Percentiles rank a stretch among this genome's conserved stretches.
phyloP scores from a whole-genome alignment of 2,113 vertebrate species.

The Chlorodrepanis virens region DNA sequence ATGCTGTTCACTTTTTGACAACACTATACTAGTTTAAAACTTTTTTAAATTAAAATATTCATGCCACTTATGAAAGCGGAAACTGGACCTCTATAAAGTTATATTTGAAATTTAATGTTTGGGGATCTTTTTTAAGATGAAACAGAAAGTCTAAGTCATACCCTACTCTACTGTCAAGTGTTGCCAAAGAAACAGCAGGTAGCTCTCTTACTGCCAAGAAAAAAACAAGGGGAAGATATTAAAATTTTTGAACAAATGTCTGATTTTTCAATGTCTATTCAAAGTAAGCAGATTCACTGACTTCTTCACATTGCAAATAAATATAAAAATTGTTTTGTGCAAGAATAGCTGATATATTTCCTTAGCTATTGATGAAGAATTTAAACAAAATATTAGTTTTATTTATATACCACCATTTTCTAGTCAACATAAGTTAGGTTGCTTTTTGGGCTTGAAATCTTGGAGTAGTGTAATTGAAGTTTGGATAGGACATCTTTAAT shows the following conservation, averaged over 20 bases:
- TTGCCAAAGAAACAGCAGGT: background rate
- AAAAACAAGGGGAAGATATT: background rate
- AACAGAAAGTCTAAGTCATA: background rate
- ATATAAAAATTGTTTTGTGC: background rate
- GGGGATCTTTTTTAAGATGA: background rate
- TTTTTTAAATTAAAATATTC: background rate
- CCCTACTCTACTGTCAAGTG: background rate
- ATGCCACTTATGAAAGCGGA: background rate
- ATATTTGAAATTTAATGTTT: background rate
- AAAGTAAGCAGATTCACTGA: background rate
- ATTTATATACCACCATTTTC: background rate
- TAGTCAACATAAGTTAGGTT: background rate
- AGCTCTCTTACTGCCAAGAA: background rate
- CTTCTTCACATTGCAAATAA: background rate
- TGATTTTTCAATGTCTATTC: background rate
- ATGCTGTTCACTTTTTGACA: background rate
- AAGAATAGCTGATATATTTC: background rate
- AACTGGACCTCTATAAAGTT: background rate
- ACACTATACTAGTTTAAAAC: background rate
- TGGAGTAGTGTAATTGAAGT: background rate
- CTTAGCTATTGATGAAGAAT: background rate
- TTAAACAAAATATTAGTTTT: background rate
- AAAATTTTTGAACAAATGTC: background rate
- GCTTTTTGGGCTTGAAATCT: background rate
- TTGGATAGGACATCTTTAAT: background rate